A percentile compares a stretch with the other conserved stretches of the same genome.
Conservation (phyloP, 2,797 vertebrate genomes). For the Clangula hyemalis region DNA sequence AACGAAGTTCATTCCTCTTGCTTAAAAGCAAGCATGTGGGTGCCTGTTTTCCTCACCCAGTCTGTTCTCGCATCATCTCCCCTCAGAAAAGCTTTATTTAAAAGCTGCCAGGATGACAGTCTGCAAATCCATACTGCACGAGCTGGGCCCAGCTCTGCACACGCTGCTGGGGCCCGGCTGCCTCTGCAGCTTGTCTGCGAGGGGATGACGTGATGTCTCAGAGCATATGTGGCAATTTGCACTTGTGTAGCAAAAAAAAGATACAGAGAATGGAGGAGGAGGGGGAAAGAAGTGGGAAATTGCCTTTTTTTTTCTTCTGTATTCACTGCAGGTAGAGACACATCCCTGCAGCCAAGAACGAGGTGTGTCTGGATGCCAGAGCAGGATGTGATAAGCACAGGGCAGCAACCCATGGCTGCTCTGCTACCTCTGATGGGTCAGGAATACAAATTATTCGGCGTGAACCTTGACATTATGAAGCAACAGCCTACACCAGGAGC, state of each 20-base stretch:
- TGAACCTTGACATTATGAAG: not conserved
- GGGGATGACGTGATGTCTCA: not conserved
- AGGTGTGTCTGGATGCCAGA: slow-evolving; percentile 9
- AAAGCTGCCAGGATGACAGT: not conserved
- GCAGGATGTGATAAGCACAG: not conserved
- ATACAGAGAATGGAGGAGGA: not conserved
- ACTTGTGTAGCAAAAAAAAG: not conserved
- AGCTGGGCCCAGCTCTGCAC: not conserved
- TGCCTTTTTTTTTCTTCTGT: not conserved
- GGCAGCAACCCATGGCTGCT: not conserved
- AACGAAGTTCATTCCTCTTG: not conserved
- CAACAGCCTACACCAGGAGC: not conserved
- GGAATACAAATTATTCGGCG: not conserved
- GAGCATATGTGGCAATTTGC: not conserved
- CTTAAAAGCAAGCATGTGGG: not conserved
- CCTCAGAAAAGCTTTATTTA: not conserved
- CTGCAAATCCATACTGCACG: not conserved
- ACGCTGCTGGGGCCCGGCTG: not conserved
- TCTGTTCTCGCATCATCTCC: slow-evolving; percentile 23
- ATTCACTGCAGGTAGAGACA: slow-evolving; percentile 5
- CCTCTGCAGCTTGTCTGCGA: not conserved
- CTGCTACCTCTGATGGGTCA: accelerated
- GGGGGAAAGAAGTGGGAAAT: not conserved
- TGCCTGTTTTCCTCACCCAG: not conserved
- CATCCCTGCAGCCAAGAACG: slow-evolving; percentile 1